Evolutionary conservation across 2,888 invertebrate species (phyloP), one percentile per base, ranked within the genome.

Genomic region (Lepeophtheirus nordmannii): DNA sequence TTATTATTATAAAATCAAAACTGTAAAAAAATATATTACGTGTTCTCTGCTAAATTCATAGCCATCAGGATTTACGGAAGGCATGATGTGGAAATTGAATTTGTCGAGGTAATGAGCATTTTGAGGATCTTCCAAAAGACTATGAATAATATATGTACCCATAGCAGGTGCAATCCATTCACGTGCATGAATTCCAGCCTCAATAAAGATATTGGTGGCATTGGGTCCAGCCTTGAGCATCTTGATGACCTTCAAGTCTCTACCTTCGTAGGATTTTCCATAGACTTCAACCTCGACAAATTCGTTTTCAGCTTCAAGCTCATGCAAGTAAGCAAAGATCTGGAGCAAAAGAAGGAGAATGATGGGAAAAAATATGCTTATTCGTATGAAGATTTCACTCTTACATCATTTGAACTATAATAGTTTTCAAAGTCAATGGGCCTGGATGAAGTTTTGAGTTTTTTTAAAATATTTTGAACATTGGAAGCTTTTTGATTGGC

Each of bases 1-100:
- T 41, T 11, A 41, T 41, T 41, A 10, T 40, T 58, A 22, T 58
- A 46, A 38, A 8, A 7, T 20, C 11, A 41, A 41, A 41, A 41
- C 41, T 14, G 14, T 14, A 41, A 41, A 11, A 41, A 41, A 14
- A 40, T 39, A 39, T 40, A 9, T 11, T 5, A 62, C 62, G 14
- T 41, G 17, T 38, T 41, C n/a, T n/a, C 63, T 46, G 37, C 56
- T 56, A 75, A 87, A 88, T 72, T 86, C 89, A 73, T 92, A 92
- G 1, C 92, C 89, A 73, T 92, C 87, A 10, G 89, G 89, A 75
- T 88, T 88, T 68, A 84, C 75, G 22, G 86, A 81, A 11, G 87
- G 85, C 22, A 85, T 78, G 67, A 89, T 78, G 72, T 85, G 85
- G 72, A 83, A 85, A 72, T 91, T 82, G 70, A 83, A 82, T 66